Evolutionary conservation across 2,888 invertebrate species (phyloP).

Genomic region (Volucella zonaria): DNA sequence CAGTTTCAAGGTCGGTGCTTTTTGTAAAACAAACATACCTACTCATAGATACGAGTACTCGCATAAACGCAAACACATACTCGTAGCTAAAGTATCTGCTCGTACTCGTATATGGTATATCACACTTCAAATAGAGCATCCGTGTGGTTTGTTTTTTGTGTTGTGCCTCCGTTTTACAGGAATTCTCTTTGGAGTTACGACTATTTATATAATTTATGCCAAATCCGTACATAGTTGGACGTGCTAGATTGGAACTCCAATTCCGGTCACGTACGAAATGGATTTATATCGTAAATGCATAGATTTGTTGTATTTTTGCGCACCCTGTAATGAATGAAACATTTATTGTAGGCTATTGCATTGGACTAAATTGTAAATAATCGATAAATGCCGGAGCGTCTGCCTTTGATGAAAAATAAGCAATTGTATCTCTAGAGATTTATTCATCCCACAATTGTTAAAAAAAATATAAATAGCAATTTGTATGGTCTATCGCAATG

Average conservation of each 20-base stretch:
- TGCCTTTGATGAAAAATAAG: not conserved
- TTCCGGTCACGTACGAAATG: constrained; percentile 15
- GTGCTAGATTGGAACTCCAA: constrained; percentile 3
- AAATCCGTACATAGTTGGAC: constrained; percentile 12
- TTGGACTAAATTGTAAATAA: not conserved
- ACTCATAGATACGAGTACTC: not conserved
- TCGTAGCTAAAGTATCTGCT: not conserved
- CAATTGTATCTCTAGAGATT: not conserved
- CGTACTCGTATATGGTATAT: too few species aligned
- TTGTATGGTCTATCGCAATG: too few species aligned
- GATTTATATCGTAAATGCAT: constrained; percentile 4
- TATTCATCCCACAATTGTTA: too few species aligned
- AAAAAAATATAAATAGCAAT: too few species aligned
- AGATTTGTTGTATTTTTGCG: constrained; percentile 5
- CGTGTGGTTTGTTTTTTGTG: not conserved
- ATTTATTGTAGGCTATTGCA: not conserved
- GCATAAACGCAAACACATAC: not conserved
- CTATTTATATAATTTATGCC: constrained; percentile 25
- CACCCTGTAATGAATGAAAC: constrained; percentile 28
- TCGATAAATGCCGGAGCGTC: too few species aligned
- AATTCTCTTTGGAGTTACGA: constrained; percentile 18
- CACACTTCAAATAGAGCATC: too few species aligned
- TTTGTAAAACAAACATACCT: constrained; percentile 4
- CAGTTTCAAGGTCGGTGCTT: constrained; percentile 16
- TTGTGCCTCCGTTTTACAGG: not conserved